Percentiles rank a stretch among this genome's conserved stretches.
Evolutionary conservation across 2,113 vertebrate genomes (phyloP).

Genomic region (Thomomys bottae): DNA sequence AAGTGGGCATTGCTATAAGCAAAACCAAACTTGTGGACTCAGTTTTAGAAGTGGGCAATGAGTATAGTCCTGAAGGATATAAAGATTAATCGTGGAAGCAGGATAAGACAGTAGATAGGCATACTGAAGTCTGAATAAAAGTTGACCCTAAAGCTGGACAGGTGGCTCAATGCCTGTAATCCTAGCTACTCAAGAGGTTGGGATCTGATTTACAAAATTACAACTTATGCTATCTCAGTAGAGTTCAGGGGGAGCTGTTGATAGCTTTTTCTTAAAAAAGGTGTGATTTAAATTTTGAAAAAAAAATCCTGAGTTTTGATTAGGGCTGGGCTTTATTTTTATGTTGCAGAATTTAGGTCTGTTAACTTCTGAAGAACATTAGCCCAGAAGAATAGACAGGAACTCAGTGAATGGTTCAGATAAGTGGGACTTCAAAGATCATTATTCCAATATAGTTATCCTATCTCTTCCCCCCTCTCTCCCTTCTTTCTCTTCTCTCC

Average conservation of each 20-base stretch:
- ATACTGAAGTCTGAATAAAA: not conserved
- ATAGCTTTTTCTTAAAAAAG: constrained; percentile 14
- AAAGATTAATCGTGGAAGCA: not conserved
- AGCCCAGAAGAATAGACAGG: not conserved
- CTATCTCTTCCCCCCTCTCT: not conserved
- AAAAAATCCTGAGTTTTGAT: constrained; percentile 43
- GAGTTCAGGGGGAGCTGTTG: not conserved
- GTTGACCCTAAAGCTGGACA: no score
- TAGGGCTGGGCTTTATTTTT: constrained; percentile 13
- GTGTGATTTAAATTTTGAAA: constrained; percentile 30
- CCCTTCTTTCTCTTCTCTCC: not conserved
- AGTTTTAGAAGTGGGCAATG: not conserved
- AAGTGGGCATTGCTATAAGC: not conserved
- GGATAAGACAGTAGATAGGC: not conserved
- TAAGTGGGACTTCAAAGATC: not conserved
- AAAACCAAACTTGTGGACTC: not conserved
- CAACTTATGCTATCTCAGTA: not conserved
- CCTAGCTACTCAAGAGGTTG: no score
- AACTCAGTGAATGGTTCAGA: constrained; percentile 7
- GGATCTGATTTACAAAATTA: constrained; percentile 7
- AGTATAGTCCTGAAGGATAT: not conserved
- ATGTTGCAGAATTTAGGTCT: not conserved
- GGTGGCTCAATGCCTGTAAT: no score
- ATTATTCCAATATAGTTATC: not conserved
- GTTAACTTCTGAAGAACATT: constrained; percentile 28